These are phyloP conservation scores for Leptodirus hochenwartii DNA, from an alignment of 2,888 invertebrate genomes.

Conservation along the genomic window DNA sequence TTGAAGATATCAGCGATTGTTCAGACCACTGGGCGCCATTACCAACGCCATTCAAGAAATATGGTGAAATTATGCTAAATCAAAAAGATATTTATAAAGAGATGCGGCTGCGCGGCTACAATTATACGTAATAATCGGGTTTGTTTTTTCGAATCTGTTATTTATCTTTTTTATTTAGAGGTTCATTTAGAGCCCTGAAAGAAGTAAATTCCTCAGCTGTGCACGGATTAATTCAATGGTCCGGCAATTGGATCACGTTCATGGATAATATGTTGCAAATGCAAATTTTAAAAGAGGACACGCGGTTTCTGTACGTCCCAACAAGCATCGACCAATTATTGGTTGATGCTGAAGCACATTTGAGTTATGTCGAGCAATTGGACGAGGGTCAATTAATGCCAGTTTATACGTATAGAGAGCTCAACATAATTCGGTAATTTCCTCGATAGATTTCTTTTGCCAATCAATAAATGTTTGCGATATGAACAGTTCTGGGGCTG, in stretches of 20 bases:
- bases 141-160: background rate
- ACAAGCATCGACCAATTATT: conserved; percentile 20
- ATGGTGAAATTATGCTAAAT: conserved; percentile 3
- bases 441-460: background rate
- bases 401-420: background rate
- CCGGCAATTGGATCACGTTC: conserved; percentile 73
- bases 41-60: conserved; percentile 2
- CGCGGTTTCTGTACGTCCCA: conserved; percentile 51
- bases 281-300: conserved; percentile 47
- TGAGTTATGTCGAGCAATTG: conserved; percentile 9
- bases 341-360: conserved; percentile 12
- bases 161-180: conserved; percentile 13
- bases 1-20: conserved; percentile 4
- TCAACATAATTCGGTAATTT: conserved; percentile 1
- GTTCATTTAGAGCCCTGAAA: conserved; percentile 15
- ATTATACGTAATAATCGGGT: conserved; percentile 10
- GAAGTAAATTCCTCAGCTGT: conserved; percentile 18
- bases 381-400: background rate
- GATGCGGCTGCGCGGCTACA: conserved; percentile 11
- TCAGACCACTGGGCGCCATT: conserved; percentile 2
- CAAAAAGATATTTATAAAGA: conserved; percentile 13
- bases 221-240: conserved; percentile 42
- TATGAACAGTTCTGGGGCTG: conserved; percentile 1
- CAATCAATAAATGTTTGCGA: background rate
- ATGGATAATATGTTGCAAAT: conserved; percentile 81